A percentile compares a stretch with the other conserved stretches of the same genome.
Evolutionary conservation across 2,888 invertebrate genomes (phyloP).

Genomic region (Andrena hattorfiana): DNA sequence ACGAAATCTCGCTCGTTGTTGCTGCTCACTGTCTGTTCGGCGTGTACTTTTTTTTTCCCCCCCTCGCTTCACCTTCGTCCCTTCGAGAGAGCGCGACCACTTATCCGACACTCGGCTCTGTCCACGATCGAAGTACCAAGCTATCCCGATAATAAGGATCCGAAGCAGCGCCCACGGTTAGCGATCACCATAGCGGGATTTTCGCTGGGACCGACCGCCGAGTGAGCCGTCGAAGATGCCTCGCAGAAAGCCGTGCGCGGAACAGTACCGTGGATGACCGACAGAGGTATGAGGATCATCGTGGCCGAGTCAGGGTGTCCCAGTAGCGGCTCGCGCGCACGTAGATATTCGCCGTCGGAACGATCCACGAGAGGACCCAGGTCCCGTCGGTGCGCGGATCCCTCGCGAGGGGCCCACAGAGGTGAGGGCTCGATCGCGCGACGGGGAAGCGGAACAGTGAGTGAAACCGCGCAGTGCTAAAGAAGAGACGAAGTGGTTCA

Average conservation of each 20-base stretch:
- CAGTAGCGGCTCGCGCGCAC: conserved; percentile 29
- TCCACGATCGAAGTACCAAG: no score
- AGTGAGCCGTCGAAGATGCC: conserved; percentile 15
- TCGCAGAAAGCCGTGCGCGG: conserved; percentile 19
- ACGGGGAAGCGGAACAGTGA: conserved; percentile 24
- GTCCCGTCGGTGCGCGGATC: conserved; percentile 20
- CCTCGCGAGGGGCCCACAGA: neutral
- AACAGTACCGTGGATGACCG: conserved; percentile 29
- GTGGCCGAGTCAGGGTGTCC: neutral
- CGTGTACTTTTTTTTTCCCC: neutral
- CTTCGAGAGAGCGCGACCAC: neutral
- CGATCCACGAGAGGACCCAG: conserved; percentile 26
- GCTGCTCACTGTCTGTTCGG: conserved; percentile 11
- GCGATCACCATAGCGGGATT: neutral
- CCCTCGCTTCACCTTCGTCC: neutral
- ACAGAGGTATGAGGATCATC: conserved; percentile 54
- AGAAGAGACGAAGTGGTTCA: conserved; percentile 62
- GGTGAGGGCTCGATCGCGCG: conserved; percentile 14
- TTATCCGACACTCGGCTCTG: no score
- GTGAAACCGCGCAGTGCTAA: conserved; percentile 48
- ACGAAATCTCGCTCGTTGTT: conserved; percentile 40
- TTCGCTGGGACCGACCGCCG: neutral
- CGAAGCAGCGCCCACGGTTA: neutral
- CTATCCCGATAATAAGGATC: no score
- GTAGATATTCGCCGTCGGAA: conserved; percentile 54